Percentiles rank a stretch among this genome's conserved stretches.
Conservation (phyloP, 2,797 vertebrate genomes). For the Bucorvus abyssinicus region DNA sequence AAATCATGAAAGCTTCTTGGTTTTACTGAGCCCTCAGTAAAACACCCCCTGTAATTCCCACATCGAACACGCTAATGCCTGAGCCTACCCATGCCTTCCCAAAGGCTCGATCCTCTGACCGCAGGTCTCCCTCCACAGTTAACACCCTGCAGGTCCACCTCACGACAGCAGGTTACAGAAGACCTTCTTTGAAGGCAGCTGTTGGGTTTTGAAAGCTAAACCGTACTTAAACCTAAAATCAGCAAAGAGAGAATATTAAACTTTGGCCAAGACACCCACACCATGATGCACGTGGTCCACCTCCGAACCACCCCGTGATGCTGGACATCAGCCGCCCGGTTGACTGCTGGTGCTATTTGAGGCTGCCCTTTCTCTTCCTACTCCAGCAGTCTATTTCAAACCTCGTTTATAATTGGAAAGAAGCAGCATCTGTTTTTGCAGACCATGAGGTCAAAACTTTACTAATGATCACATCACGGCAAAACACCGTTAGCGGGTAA, state of each 20-base stretch:
- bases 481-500: background rate
- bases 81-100: background rate
- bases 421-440: slow-evolving; percentile 11
- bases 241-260: background rate
- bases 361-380: slow-evolving; percentile 17
- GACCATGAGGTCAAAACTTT: slow-evolving; percentile 31
- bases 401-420: background rate
- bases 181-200: background rate
- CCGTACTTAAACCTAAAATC: background rate
- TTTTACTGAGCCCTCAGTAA: background rate
- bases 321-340: background rate
- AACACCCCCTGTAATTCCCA: background rate
- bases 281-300: background rate
- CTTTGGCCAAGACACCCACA: background rate
- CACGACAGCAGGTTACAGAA: background rate
- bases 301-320: background rate
- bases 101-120: accelerated
- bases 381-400: slow-evolving; percentile 23
- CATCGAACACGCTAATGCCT: accelerated
- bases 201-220: background rate
- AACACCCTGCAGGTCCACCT: background rate
- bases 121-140: background rate
- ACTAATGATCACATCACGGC: background rate
- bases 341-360: slow-evolving; percentile 24
- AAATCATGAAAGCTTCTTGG: background rate